Conservation (phyloP, 2,888 invertebrate genomes). For the Protonemura montana region DNA sequence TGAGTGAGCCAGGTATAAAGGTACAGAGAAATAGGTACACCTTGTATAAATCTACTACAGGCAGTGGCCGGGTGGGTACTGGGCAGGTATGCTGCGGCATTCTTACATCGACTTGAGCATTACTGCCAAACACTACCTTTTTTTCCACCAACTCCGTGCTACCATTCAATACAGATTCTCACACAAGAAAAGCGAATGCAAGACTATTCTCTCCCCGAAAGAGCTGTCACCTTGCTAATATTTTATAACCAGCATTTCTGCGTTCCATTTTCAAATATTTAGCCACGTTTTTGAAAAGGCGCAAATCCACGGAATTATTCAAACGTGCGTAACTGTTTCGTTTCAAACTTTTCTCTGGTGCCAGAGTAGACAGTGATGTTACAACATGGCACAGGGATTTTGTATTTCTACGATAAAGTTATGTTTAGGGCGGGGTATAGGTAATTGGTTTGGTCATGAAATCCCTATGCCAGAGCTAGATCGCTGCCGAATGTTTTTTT, state of each 20-base stretch:
- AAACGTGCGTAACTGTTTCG: not conserved
- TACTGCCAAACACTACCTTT: constrained; percentile 12
- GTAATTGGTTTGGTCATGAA: not conserved
- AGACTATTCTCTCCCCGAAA: not conserved
- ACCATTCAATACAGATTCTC: not conserved
- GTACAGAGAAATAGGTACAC: not conserved
- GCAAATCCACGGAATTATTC: not conserved
- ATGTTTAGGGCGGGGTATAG: no score
- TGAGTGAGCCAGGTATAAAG: not conserved
- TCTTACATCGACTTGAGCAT: not conserved
- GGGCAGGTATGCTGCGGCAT: not conserved
- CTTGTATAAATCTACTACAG: not conserved
- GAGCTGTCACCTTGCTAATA: not conserved
- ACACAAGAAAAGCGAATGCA: not conserved
- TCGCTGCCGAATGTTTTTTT: no score
- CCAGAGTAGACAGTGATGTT: no score
- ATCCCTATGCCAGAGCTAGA: not conserved
- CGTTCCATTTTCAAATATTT: not conserved
- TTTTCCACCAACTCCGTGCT: not conserved
- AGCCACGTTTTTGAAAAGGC: not conserved
- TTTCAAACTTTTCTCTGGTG: not conserved
- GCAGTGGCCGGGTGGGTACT: not conserved
- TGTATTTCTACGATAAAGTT: no score
- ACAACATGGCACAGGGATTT: no score
- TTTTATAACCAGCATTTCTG: not conserved